These are phyloP conservation scores for Steatornis caripensis DNA, from an alignment of 2,113 vertebrate species.

Conservation along the genomic window DNA sequence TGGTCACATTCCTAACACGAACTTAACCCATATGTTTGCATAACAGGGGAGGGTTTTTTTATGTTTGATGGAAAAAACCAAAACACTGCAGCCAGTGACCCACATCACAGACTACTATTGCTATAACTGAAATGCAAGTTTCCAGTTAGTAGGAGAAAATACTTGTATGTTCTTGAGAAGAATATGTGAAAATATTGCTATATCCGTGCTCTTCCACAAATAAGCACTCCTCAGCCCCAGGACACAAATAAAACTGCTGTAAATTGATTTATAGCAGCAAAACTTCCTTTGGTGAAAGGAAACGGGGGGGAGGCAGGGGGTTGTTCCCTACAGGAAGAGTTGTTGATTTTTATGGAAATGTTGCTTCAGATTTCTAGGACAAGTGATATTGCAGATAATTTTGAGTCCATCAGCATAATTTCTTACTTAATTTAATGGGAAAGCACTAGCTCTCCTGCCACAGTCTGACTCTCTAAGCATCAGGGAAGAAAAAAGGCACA, in stretches of 20 bases:
- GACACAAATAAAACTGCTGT: neutral
- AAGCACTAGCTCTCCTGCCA: neutral
- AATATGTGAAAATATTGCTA: neutral
- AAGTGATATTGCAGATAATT: neutral
- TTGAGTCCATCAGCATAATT: neutral
- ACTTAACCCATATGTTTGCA: neutral
- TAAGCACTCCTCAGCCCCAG: neutral
- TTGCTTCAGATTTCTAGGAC: neutral
- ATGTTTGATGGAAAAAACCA: neutral
- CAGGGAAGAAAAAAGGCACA: neutral
- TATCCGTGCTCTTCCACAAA: neutral
- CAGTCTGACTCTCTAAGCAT: neutral
- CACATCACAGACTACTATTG: neutral
- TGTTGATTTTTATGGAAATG: neutral
- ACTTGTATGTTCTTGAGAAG: neutral
- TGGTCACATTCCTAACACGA: neutral
- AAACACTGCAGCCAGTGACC: neutral
- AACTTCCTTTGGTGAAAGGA: neutral
- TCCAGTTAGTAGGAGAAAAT: neutral
- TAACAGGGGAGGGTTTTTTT: neutral
- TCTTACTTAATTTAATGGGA: neutral
- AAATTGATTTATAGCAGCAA: neutral
- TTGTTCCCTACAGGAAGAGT: neutral
- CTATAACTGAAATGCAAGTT: neutral
- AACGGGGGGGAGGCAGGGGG: rapidly evolving